Evolutionary conservation across 2,888 invertebrate species (phyloP).

Genomic region (Coleophora flavipennella): DNA sequence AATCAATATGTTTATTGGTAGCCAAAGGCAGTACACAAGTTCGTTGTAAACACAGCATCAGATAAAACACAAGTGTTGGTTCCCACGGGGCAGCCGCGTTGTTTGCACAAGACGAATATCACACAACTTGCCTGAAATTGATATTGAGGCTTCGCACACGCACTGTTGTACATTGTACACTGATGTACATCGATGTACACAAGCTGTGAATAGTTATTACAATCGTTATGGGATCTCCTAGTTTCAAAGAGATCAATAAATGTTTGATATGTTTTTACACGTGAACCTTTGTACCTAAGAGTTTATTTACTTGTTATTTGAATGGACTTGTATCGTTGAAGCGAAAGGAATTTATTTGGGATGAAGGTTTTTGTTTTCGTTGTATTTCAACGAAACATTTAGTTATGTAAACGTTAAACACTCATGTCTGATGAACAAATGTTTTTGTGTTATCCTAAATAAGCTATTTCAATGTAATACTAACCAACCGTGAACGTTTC

Average conservation of each 20-base stretch:
- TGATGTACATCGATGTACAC: conserved; percentile 5
- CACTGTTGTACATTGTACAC: conserved; percentile 4
- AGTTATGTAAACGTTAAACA: no score
- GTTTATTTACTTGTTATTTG: no score
- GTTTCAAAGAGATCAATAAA: conserved; percentile 11
- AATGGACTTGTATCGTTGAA: no score
- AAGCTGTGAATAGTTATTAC: conserved; percentile 26
- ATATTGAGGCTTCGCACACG: conserved; percentile 30
- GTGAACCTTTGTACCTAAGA: conserved; percentile 3
- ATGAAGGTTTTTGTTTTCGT: no score
- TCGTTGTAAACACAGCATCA: background rate
- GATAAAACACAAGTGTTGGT: conserved; percentile 23
- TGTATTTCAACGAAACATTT: no score
- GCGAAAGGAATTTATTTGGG: no score
- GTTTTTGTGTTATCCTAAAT: no score
- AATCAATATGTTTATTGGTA: background rate
- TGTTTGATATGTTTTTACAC: conserved; percentile 15
- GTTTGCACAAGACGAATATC: conserved; percentile 38
- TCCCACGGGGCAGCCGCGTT: conserved; percentile 22
- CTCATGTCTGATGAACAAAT: no score
- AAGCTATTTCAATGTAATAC: no score
- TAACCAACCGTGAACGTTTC: no score
- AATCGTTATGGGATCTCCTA: conserved; percentile 21
- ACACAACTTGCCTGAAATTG: conserved; percentile 58
- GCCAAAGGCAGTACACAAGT: background rate